Percentiles rank a stretch among this genome's conserved stretches.
phyloP scores from a whole-genome alignment of 2,888 invertebrate species.

The Eupithecia dodoneata region DNA sequence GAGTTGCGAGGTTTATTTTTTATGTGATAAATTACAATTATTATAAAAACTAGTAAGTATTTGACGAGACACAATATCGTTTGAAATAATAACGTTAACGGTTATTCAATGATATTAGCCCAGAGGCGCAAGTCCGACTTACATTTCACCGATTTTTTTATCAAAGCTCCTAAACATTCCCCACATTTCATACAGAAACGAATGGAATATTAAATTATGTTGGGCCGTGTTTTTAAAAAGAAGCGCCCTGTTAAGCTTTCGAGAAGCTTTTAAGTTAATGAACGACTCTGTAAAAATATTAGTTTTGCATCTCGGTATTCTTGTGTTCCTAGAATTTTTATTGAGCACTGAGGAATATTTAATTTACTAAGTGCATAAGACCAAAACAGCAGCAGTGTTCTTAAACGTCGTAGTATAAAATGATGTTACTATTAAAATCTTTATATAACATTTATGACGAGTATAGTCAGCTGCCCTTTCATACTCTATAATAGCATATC shows the following conservation, averaged over 20 bases:
- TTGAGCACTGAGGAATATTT: neutral
- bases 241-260: constrained; percentile 81
- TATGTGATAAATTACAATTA: neutral
- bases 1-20: neutral
- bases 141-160: constrained; percentile 48
- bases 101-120: neutral
- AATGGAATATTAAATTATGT: constrained; percentile 83
- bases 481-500: neutral
- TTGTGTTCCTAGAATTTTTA: neutral
- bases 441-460: neutral
- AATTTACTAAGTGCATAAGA: neutral
- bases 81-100: neutral
- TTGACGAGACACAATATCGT: neutral
- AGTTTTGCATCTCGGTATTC: constrained; percentile 12
- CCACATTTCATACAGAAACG: constrained; percentile 79
- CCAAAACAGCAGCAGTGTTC: neutral
- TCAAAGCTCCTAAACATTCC: constrained; percentile 67
- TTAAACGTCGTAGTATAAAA: neutral
- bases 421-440: neutral
- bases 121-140: neutral
- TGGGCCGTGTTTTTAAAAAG: constrained; percentile 77
- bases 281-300: constrained; percentile 75
- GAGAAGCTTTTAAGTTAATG: constrained; percentile 83
- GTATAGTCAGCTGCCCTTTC: neutral
- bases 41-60: neutral